These are phyloP conservation scores for Henicopernis longicauda DNA, from an alignment of 2,113 vertebrate species.

Conservation along the genomic window DNA sequence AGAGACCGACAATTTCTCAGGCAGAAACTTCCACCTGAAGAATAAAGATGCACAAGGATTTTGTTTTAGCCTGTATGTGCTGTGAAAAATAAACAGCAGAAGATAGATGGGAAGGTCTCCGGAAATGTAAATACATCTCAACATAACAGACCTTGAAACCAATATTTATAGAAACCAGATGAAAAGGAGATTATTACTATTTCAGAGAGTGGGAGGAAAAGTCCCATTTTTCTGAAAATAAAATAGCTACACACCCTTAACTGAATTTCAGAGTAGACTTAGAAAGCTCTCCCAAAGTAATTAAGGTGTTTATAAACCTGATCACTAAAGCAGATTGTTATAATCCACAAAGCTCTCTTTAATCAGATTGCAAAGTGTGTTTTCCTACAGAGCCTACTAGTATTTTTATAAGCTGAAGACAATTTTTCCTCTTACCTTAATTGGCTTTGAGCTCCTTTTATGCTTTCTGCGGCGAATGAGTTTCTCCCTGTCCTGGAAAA, in stretches of 20 bases:
- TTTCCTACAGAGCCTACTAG: background rate
- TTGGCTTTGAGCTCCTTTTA: conserved; percentile 94
- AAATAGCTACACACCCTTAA: background rate
- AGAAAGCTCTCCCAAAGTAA: background rate
- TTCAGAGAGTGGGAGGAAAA: background rate
- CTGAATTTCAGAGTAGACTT: background rate
- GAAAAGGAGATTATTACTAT: background rate
- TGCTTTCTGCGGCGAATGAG: conserved; percentile 92
- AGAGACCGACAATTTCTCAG: background rate
- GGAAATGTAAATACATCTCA: background rate
- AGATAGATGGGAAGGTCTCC: background rate
- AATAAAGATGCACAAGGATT: background rate
- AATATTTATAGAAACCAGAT: background rate
- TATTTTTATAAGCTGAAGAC: background rate
- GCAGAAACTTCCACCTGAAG: background rate
- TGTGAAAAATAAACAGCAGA: background rate
- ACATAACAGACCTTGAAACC: background rate
- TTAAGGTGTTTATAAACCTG: background rate
- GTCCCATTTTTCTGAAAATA: background rate
- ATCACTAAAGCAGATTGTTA: background rate
- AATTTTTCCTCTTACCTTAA: conserved; percentile 81
- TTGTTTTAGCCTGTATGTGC: background rate
- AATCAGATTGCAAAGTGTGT: background rate
- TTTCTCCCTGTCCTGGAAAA: conserved; percentile 91
- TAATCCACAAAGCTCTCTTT: background rate